Percentiles rank a stretch among this genome's conserved stretches.
Conservation (phyloP, 2,113 vertebrate genomes). For the Tinamus guttatus region DNA sequence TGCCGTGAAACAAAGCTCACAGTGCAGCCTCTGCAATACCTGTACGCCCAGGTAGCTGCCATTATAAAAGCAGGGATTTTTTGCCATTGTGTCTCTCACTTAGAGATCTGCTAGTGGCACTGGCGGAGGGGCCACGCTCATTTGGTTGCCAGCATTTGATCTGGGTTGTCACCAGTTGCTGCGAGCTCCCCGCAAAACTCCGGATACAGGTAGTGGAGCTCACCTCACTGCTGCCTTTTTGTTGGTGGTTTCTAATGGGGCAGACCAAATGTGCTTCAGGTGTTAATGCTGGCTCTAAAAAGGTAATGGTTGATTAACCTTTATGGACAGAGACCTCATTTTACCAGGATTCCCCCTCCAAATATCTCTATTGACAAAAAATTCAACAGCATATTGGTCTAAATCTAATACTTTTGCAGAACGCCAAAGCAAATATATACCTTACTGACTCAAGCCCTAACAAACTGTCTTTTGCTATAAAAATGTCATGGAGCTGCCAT, state of each 20-base stretch:
- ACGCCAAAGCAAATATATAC: neutral
- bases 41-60: neutral
- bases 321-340: neutral
- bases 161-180: too few relatives aligned
- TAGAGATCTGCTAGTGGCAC: neutral
- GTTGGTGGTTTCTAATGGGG: neutral
- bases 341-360: neutral
- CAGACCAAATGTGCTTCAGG: neutral
- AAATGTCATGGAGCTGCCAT: neutral
- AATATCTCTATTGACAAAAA: neutral
- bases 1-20: too few relatives aligned
- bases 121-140: too few relatives aligned
- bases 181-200: neutral
- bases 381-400: neutral
- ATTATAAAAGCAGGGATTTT: neutral
- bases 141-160: neutral
- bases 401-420: neutral
- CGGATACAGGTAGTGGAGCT: neutral
- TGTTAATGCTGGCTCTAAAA: neutral
- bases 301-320: neutral
- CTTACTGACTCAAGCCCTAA: neutral
- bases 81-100: neutral
- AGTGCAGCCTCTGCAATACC: too few relatives aligned
- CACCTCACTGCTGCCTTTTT: neutral
- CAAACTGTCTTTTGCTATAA: neutral